Conservation (phyloP, 2,797 vertebrate species). For the Smutsia temminckii region DNA sequence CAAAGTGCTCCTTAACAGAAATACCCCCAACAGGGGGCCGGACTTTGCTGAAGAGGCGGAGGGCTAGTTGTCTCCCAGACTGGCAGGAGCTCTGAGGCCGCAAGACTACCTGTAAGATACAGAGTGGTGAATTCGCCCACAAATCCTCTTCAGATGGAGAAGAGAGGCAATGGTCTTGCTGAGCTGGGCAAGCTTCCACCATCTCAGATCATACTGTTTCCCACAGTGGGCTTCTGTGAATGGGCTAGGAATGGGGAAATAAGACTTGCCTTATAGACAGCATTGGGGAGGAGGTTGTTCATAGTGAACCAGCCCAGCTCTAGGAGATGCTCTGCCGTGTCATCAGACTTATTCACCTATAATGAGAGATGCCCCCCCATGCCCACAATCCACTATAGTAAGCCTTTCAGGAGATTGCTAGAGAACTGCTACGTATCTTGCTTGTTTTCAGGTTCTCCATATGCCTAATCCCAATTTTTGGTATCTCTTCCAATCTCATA, state of each 20-base stretch:
- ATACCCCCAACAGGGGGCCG: constrained; percentile 98
- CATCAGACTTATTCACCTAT: constrained; percentile 98
- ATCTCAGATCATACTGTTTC: constrained; percentile 29
- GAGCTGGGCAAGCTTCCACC: neutral
- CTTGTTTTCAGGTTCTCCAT: constrained; percentile 38
- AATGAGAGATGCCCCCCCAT: neutral
- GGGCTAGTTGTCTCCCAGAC: constrained; percentile 94
- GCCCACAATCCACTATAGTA: neutral
- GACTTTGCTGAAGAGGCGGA: constrained; percentile 99
- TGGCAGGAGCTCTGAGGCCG: constrained; percentile 96
- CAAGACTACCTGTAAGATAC: constrained; percentile 91
- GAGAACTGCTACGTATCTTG: neutral
- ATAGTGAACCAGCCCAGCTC: constrained; percentile 99
- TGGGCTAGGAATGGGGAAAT: neutral
- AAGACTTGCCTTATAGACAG: constrained; percentile 93
- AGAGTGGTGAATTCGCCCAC: neutral
- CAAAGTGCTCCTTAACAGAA: constrained; percentile 99
- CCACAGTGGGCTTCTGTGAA: neutral
- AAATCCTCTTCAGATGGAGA: neutral
- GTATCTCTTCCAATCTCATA: constrained; percentile 17
- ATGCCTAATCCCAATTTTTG: constrained; percentile 20
- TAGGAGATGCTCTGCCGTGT: constrained; percentile 97
- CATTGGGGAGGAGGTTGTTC: constrained; percentile 98
- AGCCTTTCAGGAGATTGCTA: fast-evolving
- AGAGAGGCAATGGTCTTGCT: neutral